Base-by-base conservation (phyloP, 2,888 invertebrate genomes). In the Cantharis nigra region DNA sequence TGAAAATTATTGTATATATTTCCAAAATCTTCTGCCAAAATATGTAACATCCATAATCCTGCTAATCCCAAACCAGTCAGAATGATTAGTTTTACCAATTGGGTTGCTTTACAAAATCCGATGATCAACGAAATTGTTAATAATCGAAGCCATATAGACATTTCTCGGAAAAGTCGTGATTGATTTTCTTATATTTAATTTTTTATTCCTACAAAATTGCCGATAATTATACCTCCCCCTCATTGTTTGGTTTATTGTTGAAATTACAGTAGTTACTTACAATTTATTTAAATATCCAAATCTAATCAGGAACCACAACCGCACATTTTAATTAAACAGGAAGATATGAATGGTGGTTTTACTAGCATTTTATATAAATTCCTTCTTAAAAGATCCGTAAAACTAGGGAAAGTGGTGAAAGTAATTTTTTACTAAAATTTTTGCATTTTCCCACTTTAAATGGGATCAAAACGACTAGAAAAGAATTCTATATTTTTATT, bases 31-130 rank as follows among this genome's bases (percentile, higher is more conserved):
- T 88, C 87, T 3, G 89, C 89, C 63, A 90, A 83, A 63, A 86
- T 86, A 74, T 90, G 89, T 49, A 90, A 82, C 87, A 90, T 87
- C 87, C 89, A 90, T 79, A 90, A 81, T 11, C 90, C 90, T 13
- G 87, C 88, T 72, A 90, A 83, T 13, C 90, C 90, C 74, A 89
- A 81, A 11, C 85, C 86, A 9, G 89, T 88, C 76, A 90, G 80
- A 62, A 90, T 79, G 11, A 89, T 85, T 62, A 90, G 75, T 79
- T 87, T 85, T 62, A 90, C 84, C 80, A 89, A 86, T 81, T 88
- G 87, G 30, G 87, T 83, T 63, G 88, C 87, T 82, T 87, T 89
- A 14, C 85, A 85, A 16, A 87, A 75, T 18, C 87, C 87, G 63
- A 85, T 79, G 74, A 81, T 71, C 13, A 82, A 28, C 16, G 84